These are phyloP conservation scores for Dynastes tityus DNA, from an alignment of 2,888 invertebrate species.

Conservation along the genomic window DNA sequence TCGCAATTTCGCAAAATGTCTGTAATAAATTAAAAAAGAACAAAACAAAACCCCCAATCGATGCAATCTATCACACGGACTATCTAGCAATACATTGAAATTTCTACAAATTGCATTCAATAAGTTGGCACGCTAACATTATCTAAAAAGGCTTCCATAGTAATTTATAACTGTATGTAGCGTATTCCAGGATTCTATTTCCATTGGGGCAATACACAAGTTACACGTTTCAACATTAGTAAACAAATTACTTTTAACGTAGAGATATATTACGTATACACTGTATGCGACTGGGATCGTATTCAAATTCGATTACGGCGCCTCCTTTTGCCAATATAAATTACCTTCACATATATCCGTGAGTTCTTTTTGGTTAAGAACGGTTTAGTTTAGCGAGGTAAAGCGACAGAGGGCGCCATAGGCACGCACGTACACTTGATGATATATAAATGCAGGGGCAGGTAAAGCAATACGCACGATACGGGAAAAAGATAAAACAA, in stretches of 20 bases:
- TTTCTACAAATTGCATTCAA: no score
- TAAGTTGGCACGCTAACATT: background rate
- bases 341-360: slow-evolving; percentile 26
- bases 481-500: background rate
- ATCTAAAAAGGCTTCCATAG: background rate
- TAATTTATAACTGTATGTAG: slow-evolving; percentile 1
- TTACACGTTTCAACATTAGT: slow-evolving; percentile 18
- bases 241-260: slow-evolving; percentile 29
- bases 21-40: no score
- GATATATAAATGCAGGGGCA: slow-evolving; percentile 1
- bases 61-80: no score
- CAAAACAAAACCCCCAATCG: no score
- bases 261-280: slow-evolving; percentile 13
- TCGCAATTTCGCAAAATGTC: no score
- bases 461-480: slow-evolving; percentile 11
- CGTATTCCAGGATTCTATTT: background rate
- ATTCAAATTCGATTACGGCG: slow-evolving; percentile 40
- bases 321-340: slow-evolving; percentile 33
- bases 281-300: background rate
- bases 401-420: slow-evolving; percentile 7
- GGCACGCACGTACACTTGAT: background rate
- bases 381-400: slow-evolving; percentile 30
- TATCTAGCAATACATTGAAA: no score
- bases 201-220: slow-evolving; percentile 2
- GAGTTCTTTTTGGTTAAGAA: slow-evolving; percentile 37